Evolutionary conservation across 2,888 invertebrate genomes (phyloP).

Genomic region (Cyclophora punctaria): DNA sequence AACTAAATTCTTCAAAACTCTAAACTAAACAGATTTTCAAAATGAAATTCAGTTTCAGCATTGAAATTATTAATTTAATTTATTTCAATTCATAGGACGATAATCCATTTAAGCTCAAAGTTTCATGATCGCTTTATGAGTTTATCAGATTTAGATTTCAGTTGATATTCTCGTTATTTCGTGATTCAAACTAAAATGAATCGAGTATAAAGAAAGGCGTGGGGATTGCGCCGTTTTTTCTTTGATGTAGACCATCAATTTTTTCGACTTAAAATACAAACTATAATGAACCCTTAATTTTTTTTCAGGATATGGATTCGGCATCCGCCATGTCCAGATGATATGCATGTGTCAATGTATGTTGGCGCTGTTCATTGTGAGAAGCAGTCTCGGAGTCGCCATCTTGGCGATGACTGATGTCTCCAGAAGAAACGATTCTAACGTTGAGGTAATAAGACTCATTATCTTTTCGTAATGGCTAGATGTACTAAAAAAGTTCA

Average conservation of each 20-base stretch:
- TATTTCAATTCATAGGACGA: no score
- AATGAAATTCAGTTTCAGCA: no score
- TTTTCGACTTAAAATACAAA: no score
- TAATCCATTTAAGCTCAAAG: background rate
- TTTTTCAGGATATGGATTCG: conserved; percentile 54
- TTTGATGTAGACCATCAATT: background rate
- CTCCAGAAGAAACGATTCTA: conserved; percentile 39
- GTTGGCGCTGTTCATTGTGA: conserved; percentile 73
- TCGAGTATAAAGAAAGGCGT: background rate
- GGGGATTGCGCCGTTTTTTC: background rate
- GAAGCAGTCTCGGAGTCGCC: conserved; percentile 81
- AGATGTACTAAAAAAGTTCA: no score
- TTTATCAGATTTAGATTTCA: background rate
- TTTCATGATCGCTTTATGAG: background rate
- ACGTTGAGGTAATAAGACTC: conserved; percentile 32
- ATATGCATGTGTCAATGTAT: conserved; percentile 76
- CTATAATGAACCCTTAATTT: background rate
- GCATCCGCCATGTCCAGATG: conserved; percentile 79
- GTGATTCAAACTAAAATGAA: background rate
- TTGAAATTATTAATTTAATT: no score
- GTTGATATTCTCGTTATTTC: background rate
- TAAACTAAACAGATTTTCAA: no score
- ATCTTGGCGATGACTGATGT: conserved; percentile 83
- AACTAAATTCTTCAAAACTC: no score
- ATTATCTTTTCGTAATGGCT: no score